Evolutionary conservation across 1,140 invertebrate species (phyloP).

Genomic region (Tetramorium alpestre): DNA sequence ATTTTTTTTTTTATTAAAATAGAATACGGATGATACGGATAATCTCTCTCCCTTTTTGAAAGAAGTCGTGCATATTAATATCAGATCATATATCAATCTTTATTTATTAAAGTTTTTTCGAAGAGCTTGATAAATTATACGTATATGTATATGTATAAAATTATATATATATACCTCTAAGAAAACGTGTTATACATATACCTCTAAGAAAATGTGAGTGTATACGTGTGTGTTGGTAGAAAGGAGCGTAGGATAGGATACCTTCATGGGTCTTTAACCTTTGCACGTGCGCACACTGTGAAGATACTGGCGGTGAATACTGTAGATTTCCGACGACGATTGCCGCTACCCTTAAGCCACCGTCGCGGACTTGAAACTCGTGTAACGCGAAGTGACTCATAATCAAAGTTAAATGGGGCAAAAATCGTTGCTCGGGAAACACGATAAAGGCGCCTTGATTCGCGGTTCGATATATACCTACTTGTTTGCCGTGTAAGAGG

Average conservation of each 20-base stretch:
- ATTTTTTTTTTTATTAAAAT: background rate
- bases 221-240: background rate
- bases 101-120: too few species aligned
- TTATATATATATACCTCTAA: background rate
- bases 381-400: slow-evolving; percentile 69
- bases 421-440: slow-evolving; percentile 70
- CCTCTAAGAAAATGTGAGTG: background rate
- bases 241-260: slow-evolving; percentile 16
- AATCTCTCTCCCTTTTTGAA: too few species aligned
- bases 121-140: too few species aligned
- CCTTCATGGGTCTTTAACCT: slow-evolving; percentile 54
- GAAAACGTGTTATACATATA: background rate
- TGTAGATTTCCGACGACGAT: slow-evolving; percentile 65
- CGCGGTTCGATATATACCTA: slow-evolving; percentile 53
- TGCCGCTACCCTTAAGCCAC: slow-evolving; percentile 62
- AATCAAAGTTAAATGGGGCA: slow-evolving; percentile 74
- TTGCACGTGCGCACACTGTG: slow-evolving; percentile 11
- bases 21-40: background rate
- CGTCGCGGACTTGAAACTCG: slow-evolving; percentile 62
- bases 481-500: slow-evolving; percentile 61
- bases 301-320: slow-evolving; percentile 45
- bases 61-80: too few species aligned
- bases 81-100: too few species aligned
- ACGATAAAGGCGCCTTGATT: slow-evolving; percentile 69
- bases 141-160: too few species aligned